Evolutionary conservation across 2,797 vertebrate species (phyloP).

Genomic region (Synanceia verrucosa): DNA sequence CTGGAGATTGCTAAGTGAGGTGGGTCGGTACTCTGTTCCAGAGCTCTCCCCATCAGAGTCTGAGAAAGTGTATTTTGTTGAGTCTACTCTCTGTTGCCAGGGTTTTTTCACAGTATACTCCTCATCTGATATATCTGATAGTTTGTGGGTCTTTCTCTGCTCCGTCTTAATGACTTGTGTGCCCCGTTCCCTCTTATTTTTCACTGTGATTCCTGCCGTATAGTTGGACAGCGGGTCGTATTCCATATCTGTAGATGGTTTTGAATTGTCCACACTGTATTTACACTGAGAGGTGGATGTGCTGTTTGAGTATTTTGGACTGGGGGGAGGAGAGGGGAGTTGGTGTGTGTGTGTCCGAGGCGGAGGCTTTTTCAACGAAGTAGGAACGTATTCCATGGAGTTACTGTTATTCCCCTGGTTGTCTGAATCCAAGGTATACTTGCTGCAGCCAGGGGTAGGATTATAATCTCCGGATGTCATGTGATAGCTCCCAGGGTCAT

Average conservation of each 20-base stretch:
- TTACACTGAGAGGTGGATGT: conserved; percentile 82
- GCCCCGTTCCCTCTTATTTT: conserved; percentile 80
- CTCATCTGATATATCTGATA: conserved; percentile 65
- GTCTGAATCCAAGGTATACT: conserved; percentile 89
- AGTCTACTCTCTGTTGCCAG: conserved; percentile 53
- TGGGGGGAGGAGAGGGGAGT: conserved; percentile 61
- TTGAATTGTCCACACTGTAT: conserved; percentile 92
- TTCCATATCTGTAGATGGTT: conserved; percentile 93
- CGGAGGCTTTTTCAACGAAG: conserved; percentile 78
- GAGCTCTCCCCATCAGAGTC: conserved; percentile 90
- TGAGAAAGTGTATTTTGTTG: conserved; percentile 83
- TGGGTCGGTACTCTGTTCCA: conserved; percentile 79
- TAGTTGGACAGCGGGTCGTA: conserved; percentile 98
- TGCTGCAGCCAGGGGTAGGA: conserved; percentile 89
- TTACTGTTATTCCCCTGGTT: conserved; percentile 72
- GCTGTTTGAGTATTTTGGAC: conserved; percentile 65
- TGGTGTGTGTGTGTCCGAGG: conserved; percentile 34
- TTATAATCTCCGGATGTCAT: conserved; percentile 86
- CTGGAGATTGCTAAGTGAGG: conserved; percentile 72
- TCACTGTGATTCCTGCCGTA: conserved; percentile 86
- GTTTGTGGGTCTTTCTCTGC: conserved; percentile 39
- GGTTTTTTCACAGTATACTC: conserved; percentile 83
- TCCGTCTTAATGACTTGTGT: conserved; percentile 39
- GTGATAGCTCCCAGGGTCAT: conserved; percentile 86
- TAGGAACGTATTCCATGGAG: conserved; percentile 92